Percentiles rank a stretch among this genome's conserved stretches.
Conservation (phyloP, 2,888 invertebrate species). For the Sinotaia quadrata region DNA sequence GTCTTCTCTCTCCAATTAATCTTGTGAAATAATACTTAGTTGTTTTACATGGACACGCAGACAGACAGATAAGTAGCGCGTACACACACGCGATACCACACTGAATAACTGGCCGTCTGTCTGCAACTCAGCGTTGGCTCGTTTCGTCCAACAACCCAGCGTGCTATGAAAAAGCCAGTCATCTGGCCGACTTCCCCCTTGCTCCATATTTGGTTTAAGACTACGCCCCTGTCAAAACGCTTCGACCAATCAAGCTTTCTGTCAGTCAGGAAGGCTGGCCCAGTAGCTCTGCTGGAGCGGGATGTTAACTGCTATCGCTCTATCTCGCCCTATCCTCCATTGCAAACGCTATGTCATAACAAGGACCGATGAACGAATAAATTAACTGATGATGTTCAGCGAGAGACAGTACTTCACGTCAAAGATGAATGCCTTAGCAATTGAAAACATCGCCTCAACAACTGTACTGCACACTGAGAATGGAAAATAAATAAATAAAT, state of each 20-base stretch:
- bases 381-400: conserved; percentile 27
- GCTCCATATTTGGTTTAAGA: not conserved
- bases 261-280: not conserved
- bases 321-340: not conserved
- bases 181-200: conserved; percentile 1
- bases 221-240: not conserved
- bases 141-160: conserved; percentile 8
- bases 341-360: not conserved
- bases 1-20: too few species aligned
- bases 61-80: too few species aligned
- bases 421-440: conserved; percentile 6
- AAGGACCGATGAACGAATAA: conserved; percentile 14
- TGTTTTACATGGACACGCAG: too few species aligned
- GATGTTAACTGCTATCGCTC: not conserved
- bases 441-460: not conserved
- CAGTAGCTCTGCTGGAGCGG: not conserved
- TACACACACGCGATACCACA: not conserved
- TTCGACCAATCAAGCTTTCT: not conserved
- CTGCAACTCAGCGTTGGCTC: conserved; percentile 6
- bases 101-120: conserved; percentile 16
- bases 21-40: too few species aligned
- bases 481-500: not conserved
- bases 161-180: not conserved
- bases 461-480: not conserved
- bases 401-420: conserved; percentile 6